Evolutionary conservation across 2,797 vertebrate species (phyloP), one percentile per base, ranked within the genome.

Genomic region (Premnoplex brunnescens): DNA sequence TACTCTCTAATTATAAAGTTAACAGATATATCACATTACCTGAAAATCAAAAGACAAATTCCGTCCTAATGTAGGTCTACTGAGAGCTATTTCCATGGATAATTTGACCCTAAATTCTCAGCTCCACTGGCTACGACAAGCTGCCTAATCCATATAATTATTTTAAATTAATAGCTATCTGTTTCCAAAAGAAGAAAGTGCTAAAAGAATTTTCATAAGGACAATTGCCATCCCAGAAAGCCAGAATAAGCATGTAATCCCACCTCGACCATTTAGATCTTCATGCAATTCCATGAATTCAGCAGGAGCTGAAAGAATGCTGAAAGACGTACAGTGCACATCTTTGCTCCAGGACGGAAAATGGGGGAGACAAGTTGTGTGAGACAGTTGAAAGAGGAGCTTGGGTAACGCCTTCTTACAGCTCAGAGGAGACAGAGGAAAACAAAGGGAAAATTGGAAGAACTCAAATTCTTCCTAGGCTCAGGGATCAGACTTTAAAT

Each of bases 101-200:
- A 93, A 96, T 69, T 82, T 88, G 77, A 76, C 48, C 56, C 27
- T 94, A 93, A 95, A 90, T 95, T 90, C 62, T 90, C 49, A 74
- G 34, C 26, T 73, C 14, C 28, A 55, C 49, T 66, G 69, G 58
- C 37, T 90, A 30, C 14, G 28, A 72, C 32, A 51, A 72, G 60
- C 51, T 67, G 17, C 46, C 37, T 88, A 73, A 94, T 85, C 80
- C 28, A 54, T 43, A 41, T 19, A 77, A 44, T 88, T 93, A 90
- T 84, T 96, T 86, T 49, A 73, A 93, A 94, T 90, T 75, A 78
- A 94, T 88, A 78, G 39, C 21, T 79, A 32, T 27, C 22, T 71
- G 7, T 77, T 91, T 19, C 23, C 56, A 64, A 94, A 88, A 85
- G 36, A 79, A 39, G 39, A 64, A 74, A 73, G 6, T 14, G 5